phyloP scores from a whole-genome alignment of 1,140 invertebrate genomes.

The Microplitis mediator region DNA sequence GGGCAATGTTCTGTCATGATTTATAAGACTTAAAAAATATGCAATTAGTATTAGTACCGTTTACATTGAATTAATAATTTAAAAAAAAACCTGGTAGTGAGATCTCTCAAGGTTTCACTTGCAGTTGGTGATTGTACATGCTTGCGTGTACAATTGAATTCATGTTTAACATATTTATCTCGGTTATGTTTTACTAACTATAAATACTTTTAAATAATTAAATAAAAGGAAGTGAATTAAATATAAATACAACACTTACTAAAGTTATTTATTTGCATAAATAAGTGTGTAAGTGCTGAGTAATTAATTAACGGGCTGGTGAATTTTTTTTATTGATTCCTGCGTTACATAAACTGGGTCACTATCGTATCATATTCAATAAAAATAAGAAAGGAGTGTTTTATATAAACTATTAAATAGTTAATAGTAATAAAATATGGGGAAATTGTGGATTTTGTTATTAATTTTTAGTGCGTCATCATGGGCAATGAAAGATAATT shows the following conservation, averaged over 20 bases:
- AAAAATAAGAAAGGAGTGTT: not conserved
- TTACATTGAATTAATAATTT: not conserved
- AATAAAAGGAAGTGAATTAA: not conserved
- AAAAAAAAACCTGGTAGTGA: not conserved
- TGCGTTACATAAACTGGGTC: not conserved
- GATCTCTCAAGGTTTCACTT: constrained; percentile 5
- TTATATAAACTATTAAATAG: not conserved
- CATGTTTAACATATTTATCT: not conserved
- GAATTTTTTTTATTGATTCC: not conserved
- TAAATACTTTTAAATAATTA: not conserved
- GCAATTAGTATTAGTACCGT: too few species aligned
- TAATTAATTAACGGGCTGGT: not conserved
- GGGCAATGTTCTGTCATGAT: constrained; percentile 1
- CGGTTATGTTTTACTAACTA: not conserved
- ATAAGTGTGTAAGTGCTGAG: not conserved
- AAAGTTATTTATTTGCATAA: not conserved
- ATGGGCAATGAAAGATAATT: constrained; percentile 23
- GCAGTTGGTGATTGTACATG: constrained; percentile 9
- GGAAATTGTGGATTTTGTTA: constrained; percentile 24
- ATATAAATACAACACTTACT: too few species aligned
- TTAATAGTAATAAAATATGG: constrained; percentile 1
- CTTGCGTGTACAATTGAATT: not conserved
- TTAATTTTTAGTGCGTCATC: not conserved
- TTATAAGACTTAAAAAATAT: too few species aligned
- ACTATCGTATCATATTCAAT: not conserved